Percentiles rank a stretch among this genome's conserved stretches.
Conservation (phyloP, 1,140 invertebrate genomes). For the Platyscapa corneri region DNA sequence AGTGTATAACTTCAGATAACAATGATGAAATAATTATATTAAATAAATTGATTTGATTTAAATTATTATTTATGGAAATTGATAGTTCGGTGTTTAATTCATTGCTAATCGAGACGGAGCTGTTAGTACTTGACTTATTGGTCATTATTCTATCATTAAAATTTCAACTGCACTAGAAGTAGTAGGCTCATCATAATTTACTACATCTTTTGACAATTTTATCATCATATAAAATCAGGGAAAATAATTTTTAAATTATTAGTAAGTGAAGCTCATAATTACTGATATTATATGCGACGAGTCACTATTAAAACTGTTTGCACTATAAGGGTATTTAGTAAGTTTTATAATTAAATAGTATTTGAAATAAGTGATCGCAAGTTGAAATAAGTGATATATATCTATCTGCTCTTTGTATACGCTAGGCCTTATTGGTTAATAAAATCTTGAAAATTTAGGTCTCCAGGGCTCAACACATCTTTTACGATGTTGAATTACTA, state of each 20-base stretch:
- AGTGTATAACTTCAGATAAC: neutral
- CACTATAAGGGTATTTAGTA: conserved; percentile 61
- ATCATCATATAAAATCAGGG: conserved; percentile 25
- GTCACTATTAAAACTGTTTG: conserved; percentile 64
- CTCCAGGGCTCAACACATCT: conserved; percentile 66
- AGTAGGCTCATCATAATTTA: neutral
- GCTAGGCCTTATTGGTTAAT: conserved; percentile 69
- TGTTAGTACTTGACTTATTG: conserved; percentile 44
- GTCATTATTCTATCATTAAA: conserved; percentile 4
- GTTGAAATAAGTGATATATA: conserved; percentile 52
- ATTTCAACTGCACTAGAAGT: neutral
- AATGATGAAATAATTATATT: neutral
- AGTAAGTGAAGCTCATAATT: neutral
- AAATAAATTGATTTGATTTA: neutral
- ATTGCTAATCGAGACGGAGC: conserved; percentile 24
- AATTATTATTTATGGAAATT: conserved; percentile 31
- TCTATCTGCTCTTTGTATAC: conserved; percentile 68
- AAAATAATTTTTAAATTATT: neutral
- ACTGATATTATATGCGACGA: conserved; percentile 13
- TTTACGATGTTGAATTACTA: conserved; percentile 56
- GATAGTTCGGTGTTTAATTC: conserved; percentile 43
- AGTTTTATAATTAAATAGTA: too few species aligned
- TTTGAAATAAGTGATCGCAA: conserved; percentile 64
- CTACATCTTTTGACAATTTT: neutral
- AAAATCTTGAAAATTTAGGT: conserved; percentile 68